Evolutionary conservation across 2,797 vertebrate species (phyloP), one percentile per base, ranked within the genome.

Genomic region (Ficedula albicollis): DNA sequence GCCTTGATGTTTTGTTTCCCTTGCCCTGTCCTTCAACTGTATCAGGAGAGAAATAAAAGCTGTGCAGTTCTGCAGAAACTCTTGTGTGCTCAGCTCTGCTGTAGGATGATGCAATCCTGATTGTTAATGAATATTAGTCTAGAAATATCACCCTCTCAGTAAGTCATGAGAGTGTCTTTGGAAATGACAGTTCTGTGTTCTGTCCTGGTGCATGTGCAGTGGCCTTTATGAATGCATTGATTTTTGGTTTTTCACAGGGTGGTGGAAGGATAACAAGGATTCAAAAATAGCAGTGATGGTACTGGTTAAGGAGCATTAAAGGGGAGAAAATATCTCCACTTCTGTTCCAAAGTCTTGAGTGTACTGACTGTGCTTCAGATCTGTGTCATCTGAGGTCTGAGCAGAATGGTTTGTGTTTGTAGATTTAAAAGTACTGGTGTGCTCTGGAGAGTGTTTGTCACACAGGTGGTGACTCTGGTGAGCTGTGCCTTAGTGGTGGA

Each of bases 11-110:
- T 94, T 97, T 96, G 87, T 97, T 94, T 95, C 70, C 93, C 55
- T 94, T 95, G 93, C 90, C 88, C 90, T 82, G 90, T 96, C 96
- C 96, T 96, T 97, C 95, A 97, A 20, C 95, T 88, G 62, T 66
- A 73, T 75, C 54, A 59, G 85, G 87, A 87, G 64, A 85, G 81
- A 77, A 90, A 79, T 54, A 78, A 91, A 84, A 93, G 49, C 90
- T 79, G 46, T 95, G 90, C 80, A 69, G 21, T 76, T 93, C 69
- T 94, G 80, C 80, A 94, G 77, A 86, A 97, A 68, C 62, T 81
- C 90, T 86, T 23, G 39, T 85, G 64, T 94, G 79, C 90, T 94
- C 90, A 93, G 87, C 69, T 75, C 13, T 91, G 74, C 94, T 95
- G 59, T 78, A 55, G 66, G 5, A n/a, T 95, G 96, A 95, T 5